phyloP scores from a whole-genome alignment of 2,113 vertebrate species.

The Fulica atra region DNA sequence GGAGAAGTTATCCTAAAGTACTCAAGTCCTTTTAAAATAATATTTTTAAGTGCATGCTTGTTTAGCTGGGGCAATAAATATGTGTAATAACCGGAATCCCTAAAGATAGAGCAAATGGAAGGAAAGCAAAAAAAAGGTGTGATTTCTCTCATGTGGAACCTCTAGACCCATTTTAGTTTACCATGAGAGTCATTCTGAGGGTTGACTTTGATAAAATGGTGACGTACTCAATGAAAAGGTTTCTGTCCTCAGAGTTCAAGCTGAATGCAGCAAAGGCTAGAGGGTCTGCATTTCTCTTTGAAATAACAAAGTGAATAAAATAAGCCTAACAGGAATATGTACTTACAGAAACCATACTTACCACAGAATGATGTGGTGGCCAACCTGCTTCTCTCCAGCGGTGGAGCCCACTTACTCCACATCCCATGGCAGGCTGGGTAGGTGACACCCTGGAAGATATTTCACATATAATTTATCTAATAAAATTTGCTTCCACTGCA shows the following conservation, averaged over 20 bases:
- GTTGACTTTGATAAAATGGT: background rate
- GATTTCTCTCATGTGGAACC: background rate
- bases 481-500: background rate
- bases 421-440: slow-evolving; percentile 97
- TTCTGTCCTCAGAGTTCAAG: background rate
- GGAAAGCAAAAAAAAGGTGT: background rate
- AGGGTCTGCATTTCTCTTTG: background rate
- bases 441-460: slow-evolving; percentile 88
- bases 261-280: background rate
- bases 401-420: slow-evolving; percentile 98
- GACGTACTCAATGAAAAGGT: background rate
- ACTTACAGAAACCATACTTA: slow-evolving; percentile 60
- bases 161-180: background rate
- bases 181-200: background rate
- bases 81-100: background rate
- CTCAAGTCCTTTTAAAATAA: background rate
- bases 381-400: slow-evolving; percentile 92
- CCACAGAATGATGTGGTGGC: slow-evolving; percentile 96
- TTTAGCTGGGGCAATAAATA: background rate
- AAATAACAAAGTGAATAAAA: background rate
- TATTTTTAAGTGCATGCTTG: background rate
- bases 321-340: background rate
- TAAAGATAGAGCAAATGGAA: background rate
- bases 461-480: background rate
- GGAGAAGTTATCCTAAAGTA: background rate